Evolutionary conservation across 2,888 invertebrate genomes (phyloP).

Genomic region (Linhomoeus sp.): DNA sequence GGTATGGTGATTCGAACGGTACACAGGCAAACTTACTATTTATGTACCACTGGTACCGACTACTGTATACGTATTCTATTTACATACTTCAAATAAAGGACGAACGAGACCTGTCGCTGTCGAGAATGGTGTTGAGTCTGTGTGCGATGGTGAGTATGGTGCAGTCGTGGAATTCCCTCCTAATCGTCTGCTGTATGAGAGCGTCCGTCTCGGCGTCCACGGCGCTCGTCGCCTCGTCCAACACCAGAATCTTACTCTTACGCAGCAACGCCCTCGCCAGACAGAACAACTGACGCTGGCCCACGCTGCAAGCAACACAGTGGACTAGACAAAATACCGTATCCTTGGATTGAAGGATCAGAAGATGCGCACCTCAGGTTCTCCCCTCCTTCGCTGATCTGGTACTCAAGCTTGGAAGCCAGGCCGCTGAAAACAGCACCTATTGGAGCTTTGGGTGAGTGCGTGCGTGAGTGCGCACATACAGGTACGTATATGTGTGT

Average conservation of each 20-base stretch:
- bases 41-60: too few species aligned
- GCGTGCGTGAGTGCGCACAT: too few species aligned
- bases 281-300: conserved; percentile 35
- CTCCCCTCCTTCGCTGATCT: conserved; percentile 73
- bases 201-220: conserved; percentile 28
- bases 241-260: conserved; percentile 36
- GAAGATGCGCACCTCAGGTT: conserved; percentile 38
- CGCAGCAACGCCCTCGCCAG: conserved; percentile 33
- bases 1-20: too few species aligned
- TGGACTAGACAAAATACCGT: too few species aligned
- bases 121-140: conserved; percentile 71
- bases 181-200: conserved; percentile 49
- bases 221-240: conserved; percentile 39
- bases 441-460: too few species aligned
- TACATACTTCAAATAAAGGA: too few species aligned
- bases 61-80: too few species aligned
- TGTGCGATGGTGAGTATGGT: conserved; percentile 79
- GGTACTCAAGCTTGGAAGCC: conserved; percentile 53
- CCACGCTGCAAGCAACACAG: conserved; percentile 28
- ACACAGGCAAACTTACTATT: too few species aligned
- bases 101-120: conserved; percentile 42
- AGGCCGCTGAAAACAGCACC: too few species aligned
- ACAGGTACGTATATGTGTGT: too few species aligned
- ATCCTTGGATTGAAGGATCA: background rate
- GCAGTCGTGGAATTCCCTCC: conserved; percentile 59